These are phyloP conservation scores for Drosophila quinaria DNA, from an alignment of 2,888 invertebrate genomes.

Conservation along the genomic window DNA sequence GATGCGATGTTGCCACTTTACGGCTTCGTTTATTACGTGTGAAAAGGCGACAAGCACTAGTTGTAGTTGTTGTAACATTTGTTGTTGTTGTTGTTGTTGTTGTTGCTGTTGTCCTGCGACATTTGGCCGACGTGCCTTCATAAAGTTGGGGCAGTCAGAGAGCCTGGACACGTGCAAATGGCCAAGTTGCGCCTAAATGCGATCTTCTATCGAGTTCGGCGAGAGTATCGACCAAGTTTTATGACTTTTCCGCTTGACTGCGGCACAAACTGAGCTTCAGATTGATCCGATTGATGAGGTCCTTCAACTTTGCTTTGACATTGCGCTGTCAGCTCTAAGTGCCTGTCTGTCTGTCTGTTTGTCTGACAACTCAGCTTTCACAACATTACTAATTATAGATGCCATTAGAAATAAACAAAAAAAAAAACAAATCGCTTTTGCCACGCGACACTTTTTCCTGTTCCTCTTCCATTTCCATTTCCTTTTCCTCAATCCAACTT, in stretches of 20 bases:
- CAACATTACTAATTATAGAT: conserved; percentile 40
- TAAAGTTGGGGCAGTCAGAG: conserved; percentile 60
- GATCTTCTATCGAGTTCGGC: conserved; percentile 24
- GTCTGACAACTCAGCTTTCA: conserved; percentile 14
- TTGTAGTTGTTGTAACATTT: background rate
- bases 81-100: background rate
- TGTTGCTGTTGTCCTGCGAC: conserved; percentile 57
- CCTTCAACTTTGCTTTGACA: conserved; percentile 10
- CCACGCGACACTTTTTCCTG: conserved; percentile 33
- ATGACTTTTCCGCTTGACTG: conserved; percentile 44
- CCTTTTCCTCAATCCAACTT: background rate
- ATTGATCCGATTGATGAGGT: conserved; percentile 23
- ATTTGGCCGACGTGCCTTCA: conserved; percentile 48
- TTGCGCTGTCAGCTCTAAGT: conserved; percentile 10
- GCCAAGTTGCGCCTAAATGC: conserved; percentile 63
- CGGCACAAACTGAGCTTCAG: conserved; percentile 14
- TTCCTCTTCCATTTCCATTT: background rate
- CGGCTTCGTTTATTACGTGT: conserved; percentile 79
- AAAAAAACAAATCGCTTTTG: conserved; percentile 16
- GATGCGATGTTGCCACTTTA: conserved; percentile 58
- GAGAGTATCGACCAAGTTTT: conserved; percentile 35
- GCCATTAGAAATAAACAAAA: conserved; percentile 5
- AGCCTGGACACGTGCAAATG: conserved; percentile 58
- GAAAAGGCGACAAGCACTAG: conserved; percentile 59
- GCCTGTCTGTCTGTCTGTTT: conserved; percentile 11